Conservation (phyloP, 2,113 vertebrate species). For the Ciconia stormi region DNA sequence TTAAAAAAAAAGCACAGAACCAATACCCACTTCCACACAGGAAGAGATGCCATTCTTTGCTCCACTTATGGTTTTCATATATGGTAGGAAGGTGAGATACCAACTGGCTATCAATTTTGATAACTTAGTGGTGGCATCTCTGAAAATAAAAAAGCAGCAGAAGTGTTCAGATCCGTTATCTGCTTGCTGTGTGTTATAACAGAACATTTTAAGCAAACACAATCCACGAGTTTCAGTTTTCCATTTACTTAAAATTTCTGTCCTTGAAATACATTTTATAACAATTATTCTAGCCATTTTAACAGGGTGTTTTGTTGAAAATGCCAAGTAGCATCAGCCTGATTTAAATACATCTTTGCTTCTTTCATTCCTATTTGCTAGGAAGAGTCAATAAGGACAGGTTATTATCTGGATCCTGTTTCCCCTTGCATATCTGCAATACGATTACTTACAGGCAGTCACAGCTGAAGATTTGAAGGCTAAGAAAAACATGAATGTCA, state of each 20-base stretch:
- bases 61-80: background rate
- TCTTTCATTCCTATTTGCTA: background rate
- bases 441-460: background rate
- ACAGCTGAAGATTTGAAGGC: background rate
- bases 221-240: background rate
- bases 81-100: background rate
- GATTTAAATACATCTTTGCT: background rate
- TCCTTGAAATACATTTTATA: background rate
- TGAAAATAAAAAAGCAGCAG: background rate
- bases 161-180: background rate
- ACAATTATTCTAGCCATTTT: background rate
- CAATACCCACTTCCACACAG: background rate
- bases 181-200: background rate
- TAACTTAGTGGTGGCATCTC: background rate
- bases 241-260: background rate
- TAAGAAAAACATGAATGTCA: background rate
- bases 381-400: background rate
- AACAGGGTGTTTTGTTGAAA: background rate
- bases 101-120: background rate
- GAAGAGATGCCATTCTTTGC: background rate
- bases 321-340: background rate
- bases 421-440: background rate
- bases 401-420: background rate
- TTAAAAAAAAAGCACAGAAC: background rate
- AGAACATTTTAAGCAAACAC: background rate